These are phyloP conservation scores for Apeltes quadracus DNA, from an alignment of 2,113 vertebrate genomes.

Conservation along the genomic window DNA sequence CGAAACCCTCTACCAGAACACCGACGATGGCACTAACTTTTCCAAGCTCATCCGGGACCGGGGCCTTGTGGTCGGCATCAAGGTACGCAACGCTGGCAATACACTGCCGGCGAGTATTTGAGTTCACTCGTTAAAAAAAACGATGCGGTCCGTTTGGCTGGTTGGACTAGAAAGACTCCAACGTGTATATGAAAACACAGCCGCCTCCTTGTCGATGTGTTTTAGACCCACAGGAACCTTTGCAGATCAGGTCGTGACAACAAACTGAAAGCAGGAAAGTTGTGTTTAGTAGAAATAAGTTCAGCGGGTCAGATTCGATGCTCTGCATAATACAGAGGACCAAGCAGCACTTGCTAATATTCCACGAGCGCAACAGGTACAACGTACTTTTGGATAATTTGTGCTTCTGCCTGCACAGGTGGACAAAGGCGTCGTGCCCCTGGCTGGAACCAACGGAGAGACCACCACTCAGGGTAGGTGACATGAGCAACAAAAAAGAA, in stretches of 20 bases:
- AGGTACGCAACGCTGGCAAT: conserved; percentile 77
- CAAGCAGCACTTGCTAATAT: neutral
- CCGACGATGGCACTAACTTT: conserved; percentile 88
- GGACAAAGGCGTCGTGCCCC: conserved; percentile 95
- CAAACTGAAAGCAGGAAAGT: conserved; percentile 5
- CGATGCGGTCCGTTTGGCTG: neutral
- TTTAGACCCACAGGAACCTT: conserved; percentile 37
- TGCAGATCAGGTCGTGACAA: conserved; percentile 12
- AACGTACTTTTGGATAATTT: neutral
- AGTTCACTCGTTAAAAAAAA: neutral
- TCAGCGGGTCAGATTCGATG: neutral
- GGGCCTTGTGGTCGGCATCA: conserved; percentile 94
- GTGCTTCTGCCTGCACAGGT: conserved; percentile 79
- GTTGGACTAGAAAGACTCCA: conserved; percentile 14
- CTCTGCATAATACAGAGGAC: neutral
- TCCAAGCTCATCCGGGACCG: conserved; percentile 90
- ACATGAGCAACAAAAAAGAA: neutral
- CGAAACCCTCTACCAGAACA: conserved; percentile 95
- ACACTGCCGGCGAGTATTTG: neutral
- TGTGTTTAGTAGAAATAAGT: neutral
- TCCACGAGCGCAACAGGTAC: neutral
- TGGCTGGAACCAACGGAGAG: conserved; percentile 95
- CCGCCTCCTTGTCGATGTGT: conserved; percentile 11
- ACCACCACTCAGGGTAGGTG: conserved; percentile 95
- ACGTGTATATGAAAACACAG: conserved; percentile 8